Evolutionary conservation across 2,797 vertebrate genomes (phyloP).

Genomic region (Muraenolepis orangiensis): DNA sequence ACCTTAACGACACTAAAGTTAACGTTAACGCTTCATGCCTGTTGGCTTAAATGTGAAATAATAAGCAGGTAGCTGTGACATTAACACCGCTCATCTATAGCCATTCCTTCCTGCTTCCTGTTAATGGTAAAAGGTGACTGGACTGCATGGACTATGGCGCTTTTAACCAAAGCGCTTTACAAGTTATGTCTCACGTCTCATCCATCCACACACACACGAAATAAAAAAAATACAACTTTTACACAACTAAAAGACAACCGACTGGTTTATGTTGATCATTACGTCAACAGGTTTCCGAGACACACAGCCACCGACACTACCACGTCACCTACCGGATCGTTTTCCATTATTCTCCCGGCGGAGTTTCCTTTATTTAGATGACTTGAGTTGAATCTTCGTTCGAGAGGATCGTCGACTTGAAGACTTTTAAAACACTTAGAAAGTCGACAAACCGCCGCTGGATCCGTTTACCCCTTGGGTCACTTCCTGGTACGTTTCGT

Average conservation of each 20-base stretch:
- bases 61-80: neutral
- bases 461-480: neutral
- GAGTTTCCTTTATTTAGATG: too few species aligned
- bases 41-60: neutral
- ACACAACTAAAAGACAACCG: neutral
- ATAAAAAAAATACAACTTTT: neutral
- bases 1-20: neutral
- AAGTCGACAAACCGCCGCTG: too few species aligned
- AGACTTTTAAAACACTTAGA: neutral
- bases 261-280: too few species aligned
- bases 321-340: slow-evolving; percentile 1
- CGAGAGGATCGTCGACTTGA: neutral
- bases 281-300: neutral
- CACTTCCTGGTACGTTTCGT: slow-evolving; percentile 1
- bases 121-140: too few species aligned
- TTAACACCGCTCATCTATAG: too few species aligned
- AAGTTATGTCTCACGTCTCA: too few species aligned
- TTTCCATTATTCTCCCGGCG: neutral
- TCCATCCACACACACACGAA: too few species aligned
- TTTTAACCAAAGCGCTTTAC: too few species aligned
- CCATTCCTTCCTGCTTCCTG: neutral
- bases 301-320: neutral
- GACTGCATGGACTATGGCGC: too few species aligned
- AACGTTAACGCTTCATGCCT: neutral
- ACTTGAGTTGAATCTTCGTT: neutral